These are phyloP conservation scores for Nylanderia fulva DNA, from an alignment of 1,140 invertebrate genomes.

Conservation along the genomic window DNA sequence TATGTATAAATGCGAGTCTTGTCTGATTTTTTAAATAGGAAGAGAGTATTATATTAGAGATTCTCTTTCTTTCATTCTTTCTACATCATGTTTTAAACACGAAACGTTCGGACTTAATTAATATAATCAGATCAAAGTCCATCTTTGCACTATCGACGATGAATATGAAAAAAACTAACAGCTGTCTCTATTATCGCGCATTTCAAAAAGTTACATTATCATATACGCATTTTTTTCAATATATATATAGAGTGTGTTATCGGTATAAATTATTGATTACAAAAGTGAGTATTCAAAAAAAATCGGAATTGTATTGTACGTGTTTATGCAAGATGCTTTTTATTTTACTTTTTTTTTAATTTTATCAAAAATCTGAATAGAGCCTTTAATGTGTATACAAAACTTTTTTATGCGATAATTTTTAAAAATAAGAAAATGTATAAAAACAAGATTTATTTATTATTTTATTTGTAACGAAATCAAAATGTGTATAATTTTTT, in stretches of 20 bases:
- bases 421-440: too few species aligned
- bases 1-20: too few species aligned
- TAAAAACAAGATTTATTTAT: too few species aligned
- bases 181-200: not conserved
- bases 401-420: too few species aligned
- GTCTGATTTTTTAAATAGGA: not conserved
- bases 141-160: constrained; percentile 1
- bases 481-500: too few species aligned
- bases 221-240: constrained; percentile 19
- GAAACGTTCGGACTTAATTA: not conserved
- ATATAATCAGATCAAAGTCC: not conserved
- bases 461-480: too few species aligned
- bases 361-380: too few species aligned
- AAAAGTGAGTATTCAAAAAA: not conserved
- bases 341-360: too few species aligned
- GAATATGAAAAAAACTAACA: constrained; percentile 4
- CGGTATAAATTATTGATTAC: constrained; percentile 1
- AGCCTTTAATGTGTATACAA: too few species aligned
- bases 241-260: not conserved
- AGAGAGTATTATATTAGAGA: not conserved
- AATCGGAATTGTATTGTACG: not conserved
- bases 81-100: not conserved
- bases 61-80: not conserved
- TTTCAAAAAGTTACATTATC: not conserved
- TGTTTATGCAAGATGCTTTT: too few species aligned